phyloP scores from a whole-genome alignment of 2,888 invertebrate species.

The Drosophila greeni region DNA sequence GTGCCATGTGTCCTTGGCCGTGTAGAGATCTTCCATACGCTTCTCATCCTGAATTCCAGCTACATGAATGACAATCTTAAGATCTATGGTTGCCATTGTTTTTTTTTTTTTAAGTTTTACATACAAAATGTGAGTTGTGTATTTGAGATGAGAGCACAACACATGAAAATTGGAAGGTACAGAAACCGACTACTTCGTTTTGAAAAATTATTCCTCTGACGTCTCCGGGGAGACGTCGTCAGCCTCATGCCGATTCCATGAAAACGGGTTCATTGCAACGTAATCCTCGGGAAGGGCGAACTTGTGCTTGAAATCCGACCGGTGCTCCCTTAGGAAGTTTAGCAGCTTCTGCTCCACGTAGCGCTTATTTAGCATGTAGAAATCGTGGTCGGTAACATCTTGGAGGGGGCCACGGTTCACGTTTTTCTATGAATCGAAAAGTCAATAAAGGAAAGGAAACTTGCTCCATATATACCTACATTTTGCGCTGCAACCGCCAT shows the following conservation, averaged over 20 bases:
- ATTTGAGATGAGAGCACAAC: background rate
- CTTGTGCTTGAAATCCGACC: slow-evolving; percentile 47
- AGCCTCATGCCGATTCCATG: no score
- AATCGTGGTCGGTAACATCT: slow-evolving; percentile 20
- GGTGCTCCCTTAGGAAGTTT: slow-evolving; percentile 49
- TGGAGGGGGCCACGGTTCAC: background rate
- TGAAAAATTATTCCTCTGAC: background rate
- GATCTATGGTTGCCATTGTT: slow-evolving; percentile 25
- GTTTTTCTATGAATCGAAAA: slow-evolving; percentile 7
- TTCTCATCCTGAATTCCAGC: slow-evolving; percentile 39
- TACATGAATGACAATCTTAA: slow-evolving; percentile 35
- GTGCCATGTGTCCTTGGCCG: background rate
- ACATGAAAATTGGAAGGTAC: slow-evolving; percentile 8
- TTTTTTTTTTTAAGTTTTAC: background rate
- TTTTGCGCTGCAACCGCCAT: slow-evolving; percentile 13
- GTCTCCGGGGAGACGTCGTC: no score
- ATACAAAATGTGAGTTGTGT: slow-evolving; percentile 10
- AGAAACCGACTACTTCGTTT: slow-evolving; percentile 18
- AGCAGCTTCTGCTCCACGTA: slow-evolving; percentile 51
- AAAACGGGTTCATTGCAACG: accelerated
- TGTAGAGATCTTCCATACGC: slow-evolving; percentile 37
- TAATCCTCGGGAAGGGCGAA: slow-evolving; percentile 63
- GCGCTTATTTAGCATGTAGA: slow-evolving; percentile 42
- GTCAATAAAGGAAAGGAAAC: no score
- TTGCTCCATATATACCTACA: background rate